Evolutionary conservation across 2,888 invertebrate species (phyloP).

Genomic region (Muschampia plurimacula): DNA sequence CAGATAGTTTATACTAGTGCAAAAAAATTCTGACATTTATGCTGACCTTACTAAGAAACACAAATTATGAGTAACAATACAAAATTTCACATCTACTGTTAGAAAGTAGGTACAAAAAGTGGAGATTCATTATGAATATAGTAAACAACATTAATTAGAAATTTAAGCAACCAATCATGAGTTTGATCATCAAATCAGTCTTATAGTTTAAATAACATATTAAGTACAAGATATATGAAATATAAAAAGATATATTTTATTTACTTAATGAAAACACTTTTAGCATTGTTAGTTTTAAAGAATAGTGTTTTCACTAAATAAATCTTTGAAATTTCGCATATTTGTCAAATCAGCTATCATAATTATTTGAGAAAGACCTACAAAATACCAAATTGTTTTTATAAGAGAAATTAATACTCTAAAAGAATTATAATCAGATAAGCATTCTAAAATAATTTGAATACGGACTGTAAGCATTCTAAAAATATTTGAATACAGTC

Average conservation of each 20-base stretch:
- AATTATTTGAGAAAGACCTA: not conserved
- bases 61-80: not conserved
- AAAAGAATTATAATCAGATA: too few species aligned
- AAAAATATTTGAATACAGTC: too few species aligned
- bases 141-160: not conserved
- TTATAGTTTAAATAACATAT: slow-evolving; percentile 55
- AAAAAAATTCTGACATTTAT: not conserved
- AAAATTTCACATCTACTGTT: slow-evolving; percentile 6
- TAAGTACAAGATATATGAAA: slow-evolving; percentile 38
- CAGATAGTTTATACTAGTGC: too few species aligned
- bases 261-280: too few species aligned
- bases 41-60: not conserved
- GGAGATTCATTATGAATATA: slow-evolving; percentile 1
- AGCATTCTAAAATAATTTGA: too few species aligned
- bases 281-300: too few species aligned
- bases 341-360: not conserved
- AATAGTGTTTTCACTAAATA: not conserved
- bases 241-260: not conserved
- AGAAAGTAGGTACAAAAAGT: not conserved
- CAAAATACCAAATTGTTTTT: too few species aligned
- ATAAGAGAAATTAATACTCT: too few species aligned
- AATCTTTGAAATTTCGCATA: too few species aligned
- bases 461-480: too few species aligned
- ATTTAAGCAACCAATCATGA: not conserved
- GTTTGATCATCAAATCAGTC: slow-evolving; percentile 61